These are phyloP conservation scores for Myodes glareolus DNA, from an alignment of 2,113 vertebrate genomes.

Conservation along the genomic window DNA sequence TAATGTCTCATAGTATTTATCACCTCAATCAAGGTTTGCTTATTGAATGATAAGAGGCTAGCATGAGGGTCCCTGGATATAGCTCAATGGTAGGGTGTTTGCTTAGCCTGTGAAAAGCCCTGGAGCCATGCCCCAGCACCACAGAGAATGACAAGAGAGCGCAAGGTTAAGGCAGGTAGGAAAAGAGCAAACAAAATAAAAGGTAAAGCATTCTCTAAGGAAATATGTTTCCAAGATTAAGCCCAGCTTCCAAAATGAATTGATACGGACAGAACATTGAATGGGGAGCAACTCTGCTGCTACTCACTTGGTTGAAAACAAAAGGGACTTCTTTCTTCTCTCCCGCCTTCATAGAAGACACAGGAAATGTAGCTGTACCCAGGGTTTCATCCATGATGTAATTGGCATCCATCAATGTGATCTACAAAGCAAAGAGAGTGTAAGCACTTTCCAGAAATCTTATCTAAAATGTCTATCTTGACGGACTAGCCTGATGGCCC, in stretches of 20 bases:
- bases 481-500: rapidly evolving
- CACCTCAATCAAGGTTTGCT: neutral
- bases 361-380: conserved; percentile 90
- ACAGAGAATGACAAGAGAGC: neutral
- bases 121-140: neutral
- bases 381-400: conserved; percentile 97
- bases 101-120: neutral
- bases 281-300: neutral
- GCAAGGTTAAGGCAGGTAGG: neutral
- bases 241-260: neutral
- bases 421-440: conserved; percentile 82
- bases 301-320: conserved; percentile 93
- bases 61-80: neutral
- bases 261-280: neutral
- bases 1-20: neutral
- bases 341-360: conserved; percentile 91
- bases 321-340: conserved; percentile 90
- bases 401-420: conserved; percentile 98
- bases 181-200: neutral
- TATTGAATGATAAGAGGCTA: neutral
- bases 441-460: neutral
- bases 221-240: neutral
- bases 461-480: neutral
- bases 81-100: neutral
- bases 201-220: neutral